These are phyloP conservation scores for Amphiprion ocellaris DNA, from an alignment of 2,113 vertebrate genomes.

Conservation along the genomic window DNA sequence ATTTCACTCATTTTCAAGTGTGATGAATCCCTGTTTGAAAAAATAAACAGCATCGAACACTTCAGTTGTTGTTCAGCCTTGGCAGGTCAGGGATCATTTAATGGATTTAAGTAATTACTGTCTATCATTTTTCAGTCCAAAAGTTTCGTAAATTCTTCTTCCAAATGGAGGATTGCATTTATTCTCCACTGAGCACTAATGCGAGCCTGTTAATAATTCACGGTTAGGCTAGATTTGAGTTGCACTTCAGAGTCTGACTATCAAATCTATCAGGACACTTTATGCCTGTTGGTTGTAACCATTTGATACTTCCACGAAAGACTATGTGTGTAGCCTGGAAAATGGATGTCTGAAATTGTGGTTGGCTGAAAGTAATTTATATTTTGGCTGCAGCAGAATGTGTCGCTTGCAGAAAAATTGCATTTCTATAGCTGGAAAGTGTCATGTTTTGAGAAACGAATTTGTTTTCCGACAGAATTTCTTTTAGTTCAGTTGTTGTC, in stretches of 20 bases:
- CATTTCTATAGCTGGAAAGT: background rate
- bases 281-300: background rate
- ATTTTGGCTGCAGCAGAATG: slow-evolving; percentile 18
- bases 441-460: background rate
- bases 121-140: slow-evolving; percentile 18
- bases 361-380: slow-evolving; percentile 21
- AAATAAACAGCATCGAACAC: slow-evolving; percentile 7
- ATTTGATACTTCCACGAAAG: slow-evolving; percentile 6
- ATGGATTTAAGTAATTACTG: slow-evolving; percentile 13
- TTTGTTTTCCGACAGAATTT: slow-evolving; percentile 9
- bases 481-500: background rate
- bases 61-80: background rate
- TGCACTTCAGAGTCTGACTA: background rate
- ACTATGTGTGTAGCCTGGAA: too few species aligned
- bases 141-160: slow-evolving; percentile 19
- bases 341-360: slow-evolving; percentile 5
- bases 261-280: slow-evolving; percentile 9
- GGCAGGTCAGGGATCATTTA: slow-evolving; percentile 1
- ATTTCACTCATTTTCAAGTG: slow-evolving; percentile 17
- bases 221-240: background rate
- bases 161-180: slow-evolving; percentile 10
- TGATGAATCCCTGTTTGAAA: slow-evolving; percentile 12
- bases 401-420: slow-evolving; percentile 4
- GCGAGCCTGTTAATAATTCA: background rate
- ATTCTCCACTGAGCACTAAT: background rate